phyloP scores from a whole-genome alignment of 2,888 invertebrate species.

The Cephus pygmeus region DNA sequence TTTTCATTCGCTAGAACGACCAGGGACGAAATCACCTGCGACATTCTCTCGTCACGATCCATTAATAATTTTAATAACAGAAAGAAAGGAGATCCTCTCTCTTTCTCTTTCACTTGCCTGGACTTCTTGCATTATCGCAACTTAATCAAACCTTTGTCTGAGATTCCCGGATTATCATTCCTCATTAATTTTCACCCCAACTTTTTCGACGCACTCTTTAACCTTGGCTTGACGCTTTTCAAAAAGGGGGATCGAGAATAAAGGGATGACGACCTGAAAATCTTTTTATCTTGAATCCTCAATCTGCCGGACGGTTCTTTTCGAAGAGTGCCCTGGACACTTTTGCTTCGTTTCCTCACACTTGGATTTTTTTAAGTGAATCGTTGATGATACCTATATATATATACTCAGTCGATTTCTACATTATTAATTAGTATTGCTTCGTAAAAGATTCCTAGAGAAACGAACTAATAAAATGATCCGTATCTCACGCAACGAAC shows the following conservation, averaged over 20 bases:
- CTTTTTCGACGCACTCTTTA: constrained; percentile 16
- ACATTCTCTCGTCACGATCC: constrained; percentile 4
- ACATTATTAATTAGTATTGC: background rate
- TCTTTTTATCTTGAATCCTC: background rate
- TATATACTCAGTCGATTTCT: background rate
- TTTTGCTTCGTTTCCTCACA: background rate
- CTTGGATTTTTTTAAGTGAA: background rate
- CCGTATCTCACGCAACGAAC: background rate
- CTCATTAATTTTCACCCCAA: constrained; percentile 21
- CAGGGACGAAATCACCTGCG: background rate
- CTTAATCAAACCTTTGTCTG: constrained; percentile 24
- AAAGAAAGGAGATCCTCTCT: background rate
- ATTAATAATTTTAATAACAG: constrained; percentile 24
- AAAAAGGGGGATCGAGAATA: background rate
- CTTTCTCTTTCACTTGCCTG: background rate
- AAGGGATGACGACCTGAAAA: background rate
- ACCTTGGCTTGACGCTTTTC: background rate
- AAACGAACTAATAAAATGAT: background rate
- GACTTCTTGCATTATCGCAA: constrained; percentile 13
- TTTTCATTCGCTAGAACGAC: background rate
- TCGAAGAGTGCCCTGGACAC: background rate
- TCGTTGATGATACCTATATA: background rate
- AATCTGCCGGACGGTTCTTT: background rate
- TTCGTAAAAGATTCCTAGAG: background rate
- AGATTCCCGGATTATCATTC: constrained; percentile 22